phyloP scores from a whole-genome alignment of 2,888 invertebrate species.

The Lasioglossum vierecki region DNA sequence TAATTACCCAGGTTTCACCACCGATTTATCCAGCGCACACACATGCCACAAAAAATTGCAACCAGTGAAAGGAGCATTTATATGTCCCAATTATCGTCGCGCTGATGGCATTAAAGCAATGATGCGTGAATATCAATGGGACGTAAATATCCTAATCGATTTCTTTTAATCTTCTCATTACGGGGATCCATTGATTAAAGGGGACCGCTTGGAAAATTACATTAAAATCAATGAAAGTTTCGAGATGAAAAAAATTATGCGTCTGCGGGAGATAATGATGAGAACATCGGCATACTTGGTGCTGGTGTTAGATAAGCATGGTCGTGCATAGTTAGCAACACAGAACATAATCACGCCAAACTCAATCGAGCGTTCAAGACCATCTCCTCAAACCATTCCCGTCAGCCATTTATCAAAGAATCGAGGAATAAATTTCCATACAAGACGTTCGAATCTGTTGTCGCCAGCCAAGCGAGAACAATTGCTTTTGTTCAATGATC shows the following conservation, averaged over 20 bases:
- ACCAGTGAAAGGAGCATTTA: not conserved
- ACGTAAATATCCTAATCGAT: not conserved
- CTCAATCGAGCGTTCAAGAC: slow-evolving; percentile 1
- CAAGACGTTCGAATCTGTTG: not conserved
- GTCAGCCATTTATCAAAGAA: not conserved
- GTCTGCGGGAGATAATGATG: slow-evolving; percentile 9
- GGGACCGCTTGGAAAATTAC: not conserved
- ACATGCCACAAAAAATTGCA: not conserved
- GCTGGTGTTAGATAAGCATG: slow-evolving; percentile 14
- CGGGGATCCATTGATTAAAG: not conserved
- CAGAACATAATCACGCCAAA: not conserved
- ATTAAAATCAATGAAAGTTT: not conserved
- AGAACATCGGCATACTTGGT: slow-evolving; percentile 12
- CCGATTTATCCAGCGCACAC: not conserved
- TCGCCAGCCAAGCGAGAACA: slow-evolving; percentile 31
- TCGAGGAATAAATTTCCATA: not conserved
- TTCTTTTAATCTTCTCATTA: not conserved
- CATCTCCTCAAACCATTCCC: slow-evolving; percentile 3
- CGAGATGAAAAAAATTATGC: not conserved
- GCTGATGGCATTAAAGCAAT: not conserved
- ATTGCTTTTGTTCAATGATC: slow-evolving; percentile 45
- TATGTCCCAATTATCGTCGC: not conserved
- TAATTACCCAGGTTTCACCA: not conserved
- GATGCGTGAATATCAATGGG: slow-evolving; percentile 10
- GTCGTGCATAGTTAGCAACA: not conserved